Percentiles rank a stretch among this genome's conserved stretches.
phyloP scores from a whole-genome alignment of 2,113 vertebrate genomes.

The Mugil cephalus region DNA sequence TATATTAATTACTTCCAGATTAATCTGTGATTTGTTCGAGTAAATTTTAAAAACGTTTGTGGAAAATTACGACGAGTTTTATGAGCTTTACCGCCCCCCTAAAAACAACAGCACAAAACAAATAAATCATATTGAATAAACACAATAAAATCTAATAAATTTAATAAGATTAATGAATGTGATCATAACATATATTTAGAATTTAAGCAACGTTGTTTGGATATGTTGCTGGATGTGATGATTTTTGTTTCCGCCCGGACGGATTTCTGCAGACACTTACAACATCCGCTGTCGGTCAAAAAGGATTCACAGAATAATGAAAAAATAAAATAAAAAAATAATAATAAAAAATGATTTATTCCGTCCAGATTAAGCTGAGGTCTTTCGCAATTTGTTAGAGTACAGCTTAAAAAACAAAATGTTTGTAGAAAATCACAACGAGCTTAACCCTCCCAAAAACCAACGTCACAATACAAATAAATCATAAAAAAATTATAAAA shows the following conservation, averaged over 20 bases:
- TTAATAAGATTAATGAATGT: no score
- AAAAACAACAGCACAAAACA: not conserved
- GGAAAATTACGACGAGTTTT: not conserved
- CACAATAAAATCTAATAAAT: no score
- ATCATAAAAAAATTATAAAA: not conserved
- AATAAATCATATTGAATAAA: not conserved
- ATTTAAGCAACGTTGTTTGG: no score
- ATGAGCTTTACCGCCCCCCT: no score
- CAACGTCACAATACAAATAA: not conserved
- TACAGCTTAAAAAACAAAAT: slow-evolving; percentile 4
- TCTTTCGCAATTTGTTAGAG: slow-evolving; percentile 5
- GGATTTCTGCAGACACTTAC: slow-evolving; percentile 63
- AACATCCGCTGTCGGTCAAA: slow-evolving; percentile 48
- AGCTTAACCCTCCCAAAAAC: not conserved
- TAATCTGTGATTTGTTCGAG: slow-evolving; percentile 16
- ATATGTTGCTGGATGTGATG: no score
- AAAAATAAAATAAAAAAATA: no score
- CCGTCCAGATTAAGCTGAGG: not conserved
- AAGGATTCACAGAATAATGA: slow-evolving; percentile 10
- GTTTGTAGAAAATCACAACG: not conserved
- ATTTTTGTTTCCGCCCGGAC: slow-evolving; percentile 73
- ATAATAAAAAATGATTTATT: slow-evolving; percentile 27
- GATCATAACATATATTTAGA: no score
- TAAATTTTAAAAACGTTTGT: slow-evolving; percentile 1
- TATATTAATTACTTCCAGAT: slow-evolving; percentile 18